Percentiles rank a stretch among this genome's conserved stretches.
These are phyloP conservation scores for Agrypnus murinus DNA, from an alignment of 2,888 invertebrate genomes.

Conservation along the genomic window DNA sequence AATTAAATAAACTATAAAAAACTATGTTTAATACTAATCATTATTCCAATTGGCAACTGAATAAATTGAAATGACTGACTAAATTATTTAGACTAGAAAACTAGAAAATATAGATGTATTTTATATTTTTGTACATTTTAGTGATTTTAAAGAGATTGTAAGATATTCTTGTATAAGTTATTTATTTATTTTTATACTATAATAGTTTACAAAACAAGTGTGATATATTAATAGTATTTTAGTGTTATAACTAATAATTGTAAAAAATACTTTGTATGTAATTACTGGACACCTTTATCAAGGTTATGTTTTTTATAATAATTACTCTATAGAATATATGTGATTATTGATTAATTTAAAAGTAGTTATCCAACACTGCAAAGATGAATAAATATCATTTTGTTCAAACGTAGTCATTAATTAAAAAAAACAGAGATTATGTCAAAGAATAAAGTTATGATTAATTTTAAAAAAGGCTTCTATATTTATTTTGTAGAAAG, in stretches of 20 bases:
- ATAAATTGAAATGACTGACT: constrained; percentile 37
- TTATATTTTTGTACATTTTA: constrained; percentile 19
- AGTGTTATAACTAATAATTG: background rate
- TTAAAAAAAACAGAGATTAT: too few species aligned
- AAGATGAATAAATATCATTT: too few species aligned
- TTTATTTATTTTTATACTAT: constrained; percentile 46
- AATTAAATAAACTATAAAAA: constrained; percentile 45
- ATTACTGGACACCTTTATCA: background rate
- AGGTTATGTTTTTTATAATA: background rate
- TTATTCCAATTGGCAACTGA: background rate
- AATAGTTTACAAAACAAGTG: constrained; percentile 35
- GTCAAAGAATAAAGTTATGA: too few species aligned
- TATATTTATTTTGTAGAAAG: too few species aligned
- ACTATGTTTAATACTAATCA: too few species aligned
- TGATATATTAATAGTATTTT: constrained; percentile 47
- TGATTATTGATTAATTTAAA: too few species aligned
- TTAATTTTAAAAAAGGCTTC: too few species aligned
- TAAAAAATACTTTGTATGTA: too few species aligned
- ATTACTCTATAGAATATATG: too few species aligned
- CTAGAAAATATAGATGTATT: background rate
- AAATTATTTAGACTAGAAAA: constrained; percentile 12
- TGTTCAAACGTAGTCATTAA: too few species aligned
- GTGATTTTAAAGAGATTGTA: constrained; percentile 42
- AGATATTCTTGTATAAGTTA: constrained; percentile 48
- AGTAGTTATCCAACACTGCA: too few species aligned